Evolutionary conservation across 2,113 vertebrate genomes (phyloP), one percentile per base, ranked within the genome.

Genomic region (Chascanopsetta lugubris): DNA sequence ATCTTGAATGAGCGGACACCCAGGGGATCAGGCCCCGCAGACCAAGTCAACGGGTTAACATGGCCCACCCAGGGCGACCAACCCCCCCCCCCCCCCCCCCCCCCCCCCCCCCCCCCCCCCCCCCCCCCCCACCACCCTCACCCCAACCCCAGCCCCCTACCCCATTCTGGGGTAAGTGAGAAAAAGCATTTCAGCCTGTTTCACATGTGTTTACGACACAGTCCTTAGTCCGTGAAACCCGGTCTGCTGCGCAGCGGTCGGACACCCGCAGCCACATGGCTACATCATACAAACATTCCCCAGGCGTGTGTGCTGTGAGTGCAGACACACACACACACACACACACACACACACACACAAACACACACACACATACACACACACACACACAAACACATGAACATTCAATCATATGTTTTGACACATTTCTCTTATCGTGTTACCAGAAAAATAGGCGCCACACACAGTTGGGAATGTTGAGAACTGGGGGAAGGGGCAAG

Each of bases 141-240:
- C n/a, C n/a, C n/a, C n/a, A n/a, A n/a, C n/a, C n/a, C n/a, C n/a
- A n/a, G n/a, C n/a, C n/a, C n/a, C n/a, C n/a, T n/a, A n/a, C n/a
- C n/a, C n/a, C n/a, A n/a, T n/a, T n/a, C 30, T 55, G 26, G 40
- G 20, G 36, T 47, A 47, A 77, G 40, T 72, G 64, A 80, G 66
- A 61, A 70, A 40, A 61, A 70, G 34, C 54, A 51, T n/a, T 70
- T 72, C 61, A 75, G 53, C 63, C 72, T 36, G 66, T 69, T 78
- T 27, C 11, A n/a, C n/a, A 30, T 26, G 36, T 80, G 68, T 82
- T 85, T 86, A 86, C 63, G 57, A 48, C 63, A 69, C 32, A 18
- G 46, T 62, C 63, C 21, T 56, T 40, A 22, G 65, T 50, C 62
- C 45, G 0, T 79, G 72, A 85, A 85, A 69, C 71, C 57, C 12